Conservation (phyloP, 1,140 invertebrate species). For the Diachasma alloeum region DNA sequence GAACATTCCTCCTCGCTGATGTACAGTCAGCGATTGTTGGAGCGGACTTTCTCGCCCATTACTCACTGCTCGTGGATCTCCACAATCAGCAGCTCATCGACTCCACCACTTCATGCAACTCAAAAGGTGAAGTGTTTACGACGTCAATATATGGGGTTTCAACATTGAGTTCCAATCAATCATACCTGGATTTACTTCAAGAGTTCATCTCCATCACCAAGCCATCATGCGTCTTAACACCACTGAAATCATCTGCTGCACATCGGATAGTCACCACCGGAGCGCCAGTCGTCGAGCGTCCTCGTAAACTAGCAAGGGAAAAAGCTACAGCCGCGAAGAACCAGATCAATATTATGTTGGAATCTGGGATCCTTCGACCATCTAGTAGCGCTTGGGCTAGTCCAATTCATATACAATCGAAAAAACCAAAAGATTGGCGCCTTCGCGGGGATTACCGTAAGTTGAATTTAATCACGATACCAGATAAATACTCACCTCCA, state of each 20-base stretch:
- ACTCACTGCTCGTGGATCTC: slow-evolving; percentile 31
- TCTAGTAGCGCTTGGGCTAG: slow-evolving; percentile 48
- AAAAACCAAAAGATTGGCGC: slow-evolving; percentile 34
- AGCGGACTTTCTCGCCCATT: slow-evolving; percentile 30
- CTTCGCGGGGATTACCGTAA: background rate
- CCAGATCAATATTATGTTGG: slow-evolving; percentile 41
- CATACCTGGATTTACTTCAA: too few relatives aligned
- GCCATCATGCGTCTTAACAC: background rate
- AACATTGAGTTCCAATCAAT: background rate
- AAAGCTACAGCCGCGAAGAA: slow-evolving; percentile 33
- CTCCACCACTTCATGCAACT: background rate
- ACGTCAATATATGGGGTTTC: background rate
- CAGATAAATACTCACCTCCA: slow-evolving; percentile 49
- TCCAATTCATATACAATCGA: slow-evolving; percentile 48
- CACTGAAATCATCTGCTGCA: background rate
- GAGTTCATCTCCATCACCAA: background rate
- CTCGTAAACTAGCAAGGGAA: slow-evolving; percentile 39
- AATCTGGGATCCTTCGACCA: slow-evolving; percentile 29
- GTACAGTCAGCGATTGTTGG: slow-evolving; percentile 34
- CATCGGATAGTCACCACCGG: slow-evolving; percentile 38
- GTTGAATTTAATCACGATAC: slow-evolving; percentile 49
- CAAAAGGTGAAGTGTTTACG: background rate
- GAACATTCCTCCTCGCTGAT: too few relatives aligned
- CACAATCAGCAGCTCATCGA: too few relatives aligned
- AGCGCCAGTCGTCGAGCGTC: slow-evolving; percentile 35